Percentiles rank a stretch among this genome's conserved stretches.
These are phyloP conservation scores for Medauroidea extradentata DNA, from an alignment of 1,140 invertebrate genomes.

Conservation along the genomic window DNA sequence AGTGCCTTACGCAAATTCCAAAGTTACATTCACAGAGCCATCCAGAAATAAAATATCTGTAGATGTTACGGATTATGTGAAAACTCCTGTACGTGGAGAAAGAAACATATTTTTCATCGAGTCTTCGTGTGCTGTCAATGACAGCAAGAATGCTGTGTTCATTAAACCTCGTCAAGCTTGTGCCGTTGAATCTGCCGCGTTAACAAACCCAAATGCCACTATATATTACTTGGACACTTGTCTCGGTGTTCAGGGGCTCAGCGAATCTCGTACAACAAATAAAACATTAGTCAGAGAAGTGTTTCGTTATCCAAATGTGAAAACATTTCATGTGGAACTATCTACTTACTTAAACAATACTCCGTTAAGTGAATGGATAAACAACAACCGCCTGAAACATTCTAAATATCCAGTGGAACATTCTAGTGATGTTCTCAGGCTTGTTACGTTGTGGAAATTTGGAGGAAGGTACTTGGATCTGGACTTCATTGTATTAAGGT, in stretches of 20 bases:
- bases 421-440: constrained; percentile 65
- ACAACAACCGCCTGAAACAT: constrained; percentile 44
- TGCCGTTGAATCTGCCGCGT: constrained; percentile 61
- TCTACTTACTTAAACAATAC: constrained; percentile 51
- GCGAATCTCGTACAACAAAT: too few species aligned
- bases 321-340: not conserved
- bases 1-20: too few species aligned
- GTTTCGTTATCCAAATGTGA: not conserved
- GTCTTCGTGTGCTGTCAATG: not conserved
- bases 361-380: constrained; percentile 56
- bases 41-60: too few species aligned
- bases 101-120: constrained; percentile 1
- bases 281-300: not conserved
- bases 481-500: constrained; percentile 62
- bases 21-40: too few species aligned
- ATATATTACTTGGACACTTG: constrained; percentile 53
- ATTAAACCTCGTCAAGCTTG: constrained; percentile 56
- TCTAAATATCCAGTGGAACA: constrained; percentile 50
- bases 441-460: constrained; percentile 67
- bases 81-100: not conserved
- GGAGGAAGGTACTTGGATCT: constrained; percentile 74
- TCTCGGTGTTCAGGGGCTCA: not conserved
- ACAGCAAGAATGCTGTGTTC: not conserved
- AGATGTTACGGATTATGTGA: too few species aligned
- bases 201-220: constrained; percentile 52